Conservation (phyloP, 2,113 vertebrate species). For the Dromiciops gliroides region DNA sequence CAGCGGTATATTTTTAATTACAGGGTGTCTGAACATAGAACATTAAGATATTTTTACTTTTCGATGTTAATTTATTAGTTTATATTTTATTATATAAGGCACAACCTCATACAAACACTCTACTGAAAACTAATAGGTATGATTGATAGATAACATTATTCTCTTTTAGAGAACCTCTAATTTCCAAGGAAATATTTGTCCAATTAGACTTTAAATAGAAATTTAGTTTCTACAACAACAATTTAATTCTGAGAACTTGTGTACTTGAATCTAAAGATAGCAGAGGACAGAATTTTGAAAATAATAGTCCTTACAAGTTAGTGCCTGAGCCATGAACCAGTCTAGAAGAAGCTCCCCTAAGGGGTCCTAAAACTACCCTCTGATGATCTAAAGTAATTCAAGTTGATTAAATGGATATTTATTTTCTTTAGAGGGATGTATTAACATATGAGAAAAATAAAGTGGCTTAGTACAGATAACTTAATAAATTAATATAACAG, state of each 20-base stretch:
- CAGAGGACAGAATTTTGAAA: conserved; percentile 40
- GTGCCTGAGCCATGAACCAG: not conserved
- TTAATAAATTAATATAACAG: conserved; percentile 16
- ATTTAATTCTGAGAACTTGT: not conserved
- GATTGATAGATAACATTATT: not conserved
- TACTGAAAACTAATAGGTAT: not conserved
- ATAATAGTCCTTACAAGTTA: conserved; percentile 2
- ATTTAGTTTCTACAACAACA: not conserved
- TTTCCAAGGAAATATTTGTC: not conserved
- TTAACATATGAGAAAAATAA: not conserved
- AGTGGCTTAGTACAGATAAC: conserved; percentile 2
- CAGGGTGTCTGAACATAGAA: not conserved
- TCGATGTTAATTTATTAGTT: conserved; percentile 5
- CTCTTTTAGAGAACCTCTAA: not conserved
- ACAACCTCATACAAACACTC: not conserved
- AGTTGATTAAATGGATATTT: conserved; percentile 5
- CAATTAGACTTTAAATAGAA: conserved; percentile 29
- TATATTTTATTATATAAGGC: conserved; percentile 25
- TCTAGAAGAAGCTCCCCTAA: conserved; percentile 32
- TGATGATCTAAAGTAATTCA: conserved; percentile 4
- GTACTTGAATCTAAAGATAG: not conserved
- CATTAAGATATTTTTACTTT: not conserved
- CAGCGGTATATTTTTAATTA: not conserved
- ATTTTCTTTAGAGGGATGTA: conserved; percentile 26
- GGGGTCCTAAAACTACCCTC: conserved; percentile 12